Conservation (phyloP, 2,797 vertebrate genomes). For the Micropoecilia bifurca region DNA sequence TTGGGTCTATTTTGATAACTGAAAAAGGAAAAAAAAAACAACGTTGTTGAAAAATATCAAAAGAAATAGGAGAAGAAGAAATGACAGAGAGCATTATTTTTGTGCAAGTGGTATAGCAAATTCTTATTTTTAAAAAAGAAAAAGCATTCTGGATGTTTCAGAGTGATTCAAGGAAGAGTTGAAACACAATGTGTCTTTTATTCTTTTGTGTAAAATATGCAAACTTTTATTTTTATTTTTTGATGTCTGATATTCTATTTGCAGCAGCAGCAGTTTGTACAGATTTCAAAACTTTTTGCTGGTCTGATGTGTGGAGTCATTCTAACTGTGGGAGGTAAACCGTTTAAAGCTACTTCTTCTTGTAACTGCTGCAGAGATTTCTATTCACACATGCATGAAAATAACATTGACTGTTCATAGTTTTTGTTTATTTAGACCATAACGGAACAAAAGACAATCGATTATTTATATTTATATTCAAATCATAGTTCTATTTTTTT, state of each 20-base stretch:
- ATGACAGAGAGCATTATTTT: conserved; percentile 81
- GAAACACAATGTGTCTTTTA: conserved; percentile 82
- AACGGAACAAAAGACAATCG: conserved; percentile 83
- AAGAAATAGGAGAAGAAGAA: conserved; percentile 53
- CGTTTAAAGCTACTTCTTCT: conserved; percentile 84
- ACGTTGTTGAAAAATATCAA: conserved; percentile 41
- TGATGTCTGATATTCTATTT: conserved; percentile 74
- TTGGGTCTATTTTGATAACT: conserved; percentile 86
- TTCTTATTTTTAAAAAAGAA: conserved; percentile 74
- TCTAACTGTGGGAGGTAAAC: conserved; percentile 68
- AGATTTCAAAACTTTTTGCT: conserved; percentile 71
- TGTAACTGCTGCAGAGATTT: conserved; percentile 70
- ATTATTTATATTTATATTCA: conserved; percentile 81
- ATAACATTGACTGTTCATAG: conserved; percentile 58
- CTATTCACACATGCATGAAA: conserved; percentile 53
- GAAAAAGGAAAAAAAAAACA: conserved; percentile 59
- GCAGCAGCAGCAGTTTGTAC: conserved; percentile 80
- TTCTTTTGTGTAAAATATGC: conserved; percentile 82
- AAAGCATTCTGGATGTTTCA: conserved; percentile 77
- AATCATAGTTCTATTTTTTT: conserved; percentile 75
- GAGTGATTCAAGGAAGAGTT: conserved; percentile 78
- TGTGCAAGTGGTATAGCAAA: conserved; percentile 79
- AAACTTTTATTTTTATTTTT: conserved; percentile 77
- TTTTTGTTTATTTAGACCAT: conserved; percentile 38
- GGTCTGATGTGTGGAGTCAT: conserved; percentile 63